Evolutionary conservation across 1,140 invertebrate genomes (phyloP).

Genomic region (Trissolcus basalis): DNA sequence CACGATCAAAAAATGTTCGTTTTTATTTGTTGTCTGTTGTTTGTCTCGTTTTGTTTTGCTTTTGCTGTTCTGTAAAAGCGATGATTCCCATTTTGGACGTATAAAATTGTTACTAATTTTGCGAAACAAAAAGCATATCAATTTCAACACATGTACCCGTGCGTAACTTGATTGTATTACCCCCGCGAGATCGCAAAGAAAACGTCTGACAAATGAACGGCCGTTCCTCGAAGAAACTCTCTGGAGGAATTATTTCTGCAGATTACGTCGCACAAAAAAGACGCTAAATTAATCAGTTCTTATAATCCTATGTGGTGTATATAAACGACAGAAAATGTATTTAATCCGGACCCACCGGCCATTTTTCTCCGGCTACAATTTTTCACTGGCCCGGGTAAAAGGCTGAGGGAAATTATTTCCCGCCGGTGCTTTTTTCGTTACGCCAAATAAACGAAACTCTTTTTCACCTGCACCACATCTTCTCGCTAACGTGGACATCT

Average conservation of each 20-base stretch:
- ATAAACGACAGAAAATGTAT: conserved; percentile 51
- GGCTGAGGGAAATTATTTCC: conserved; percentile 17
- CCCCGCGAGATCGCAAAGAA: conserved; percentile 1
- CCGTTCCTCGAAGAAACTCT: conserved; percentile 42
- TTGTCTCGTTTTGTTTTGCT: too few relatives aligned
- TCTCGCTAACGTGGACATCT: too few relatives aligned
- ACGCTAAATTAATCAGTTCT: conserved; percentile 52
- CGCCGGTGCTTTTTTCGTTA: conserved; percentile 15
- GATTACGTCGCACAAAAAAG: conserved; percentile 48
- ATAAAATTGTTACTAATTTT: too few relatives aligned
- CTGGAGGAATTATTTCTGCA: conserved; percentile 54
- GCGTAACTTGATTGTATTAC: conserved; percentile 7
- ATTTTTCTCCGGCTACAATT: conserved; percentile 44
- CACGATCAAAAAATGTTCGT: too few relatives aligned
- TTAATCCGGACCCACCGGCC: conserved; percentile 33
- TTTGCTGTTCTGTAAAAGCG: too few relatives aligned
- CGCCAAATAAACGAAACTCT: conserved; percentile 28
- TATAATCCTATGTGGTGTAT: conserved; percentile 53
- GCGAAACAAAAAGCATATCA: too few relatives aligned
- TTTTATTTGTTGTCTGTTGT: too few relatives aligned
- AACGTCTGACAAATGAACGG: conserved; percentile 39
- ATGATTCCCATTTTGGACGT: too few relatives aligned
- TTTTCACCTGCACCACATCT: too few relatives aligned
- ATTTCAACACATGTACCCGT: background rate
- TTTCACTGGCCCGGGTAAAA: conserved; percentile 34